A percentile compares a stretch with the other conserved stretches of the same genome.
Evolutionary conservation across 2,888 invertebrate species (phyloP).

Genomic region (Melipona beecheii): DNA sequence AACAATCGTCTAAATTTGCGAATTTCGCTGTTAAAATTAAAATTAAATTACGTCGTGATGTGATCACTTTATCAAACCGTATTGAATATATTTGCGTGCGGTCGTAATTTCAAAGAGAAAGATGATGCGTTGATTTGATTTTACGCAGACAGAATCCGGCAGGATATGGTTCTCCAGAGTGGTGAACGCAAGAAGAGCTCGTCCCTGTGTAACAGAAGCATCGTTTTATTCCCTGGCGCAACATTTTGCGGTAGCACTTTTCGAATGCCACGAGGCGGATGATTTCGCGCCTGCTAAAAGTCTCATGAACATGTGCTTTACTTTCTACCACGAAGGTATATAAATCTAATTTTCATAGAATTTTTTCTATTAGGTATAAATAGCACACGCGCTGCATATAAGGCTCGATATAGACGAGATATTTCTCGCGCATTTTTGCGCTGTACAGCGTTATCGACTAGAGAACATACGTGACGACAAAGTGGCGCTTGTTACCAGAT

Average conservation of each 20-base stretch:
- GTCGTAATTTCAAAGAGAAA: neutral
- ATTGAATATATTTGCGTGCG: neutral
- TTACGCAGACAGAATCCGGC: slow-evolving; percentile 85
- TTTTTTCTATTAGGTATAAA: too few relatives aligned
- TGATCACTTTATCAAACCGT: too few relatives aligned
- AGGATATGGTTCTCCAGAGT: slow-evolving; percentile 89
- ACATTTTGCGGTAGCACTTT: slow-evolving; percentile 89
- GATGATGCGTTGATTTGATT: neutral
- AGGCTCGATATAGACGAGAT: too few relatives aligned
- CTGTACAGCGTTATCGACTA: too few relatives aligned
- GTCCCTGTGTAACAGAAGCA: slow-evolving; percentile 87
- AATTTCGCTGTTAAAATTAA: too few relatives aligned
- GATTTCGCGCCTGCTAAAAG: slow-evolving; percentile 90
- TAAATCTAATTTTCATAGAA: neutral
- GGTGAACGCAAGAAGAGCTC: slow-evolving; percentile 88
- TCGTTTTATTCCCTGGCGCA: slow-evolving; percentile 90
- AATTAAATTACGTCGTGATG: too few relatives aligned
- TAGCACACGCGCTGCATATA: too few relatives aligned
- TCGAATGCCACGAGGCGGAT: slow-evolving; percentile 90
- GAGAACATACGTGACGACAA: too few relatives aligned
- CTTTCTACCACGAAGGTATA: slow-evolving; percentile 89
- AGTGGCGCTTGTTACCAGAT: too few relatives aligned
- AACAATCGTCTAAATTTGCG: too few relatives aligned
- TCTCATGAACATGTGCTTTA: slow-evolving; percentile 91
- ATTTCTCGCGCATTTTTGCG: too few relatives aligned